phyloP scores from a whole-genome alignment of 2,113 vertebrate genomes.

The Turnix velox region DNA sequence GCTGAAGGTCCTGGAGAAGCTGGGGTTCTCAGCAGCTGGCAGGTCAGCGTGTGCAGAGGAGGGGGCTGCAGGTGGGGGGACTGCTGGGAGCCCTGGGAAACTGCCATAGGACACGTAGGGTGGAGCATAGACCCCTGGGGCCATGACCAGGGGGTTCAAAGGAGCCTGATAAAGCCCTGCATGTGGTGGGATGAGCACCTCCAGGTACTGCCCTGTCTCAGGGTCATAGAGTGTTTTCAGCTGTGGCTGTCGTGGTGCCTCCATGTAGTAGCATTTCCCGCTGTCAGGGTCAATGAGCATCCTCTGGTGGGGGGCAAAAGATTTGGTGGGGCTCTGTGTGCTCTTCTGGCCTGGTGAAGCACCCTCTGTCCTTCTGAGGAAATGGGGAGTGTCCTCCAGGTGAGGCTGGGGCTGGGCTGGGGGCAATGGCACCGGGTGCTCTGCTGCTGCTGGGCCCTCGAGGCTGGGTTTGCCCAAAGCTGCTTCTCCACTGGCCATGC shows the following conservation, averaged over 20 bases:
- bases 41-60: constrained; percentile 70
- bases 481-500: neutral
- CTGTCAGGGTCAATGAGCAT: constrained; percentile 90
- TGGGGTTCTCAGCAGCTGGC: constrained; percentile 59
- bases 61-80: neutral
- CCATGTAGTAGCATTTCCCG: constrained; percentile 91
- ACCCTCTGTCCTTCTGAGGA: neutral
- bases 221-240: constrained; percentile 90
- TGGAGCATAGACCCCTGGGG: constrained; percentile 71
- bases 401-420: neutral
- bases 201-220: constrained; percentile 91
- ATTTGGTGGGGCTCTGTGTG: neutral
- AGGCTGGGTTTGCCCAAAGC: neutral
- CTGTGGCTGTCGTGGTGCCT: constrained; percentile 84
- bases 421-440: neutral
- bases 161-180: constrained; percentile 79
- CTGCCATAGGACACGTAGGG: constrained; percentile 78
- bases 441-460: neutral
- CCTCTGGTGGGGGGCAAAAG: constrained; percentile 68
- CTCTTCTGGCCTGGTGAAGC: neutral
- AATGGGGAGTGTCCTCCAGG: neutral
- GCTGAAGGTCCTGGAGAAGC: constrained; percentile 61
- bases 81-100: constrained; percentile 63
- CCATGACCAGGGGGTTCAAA: constrained; percentile 70
- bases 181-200: constrained; percentile 87